Evolutionary conservation across 2,888 invertebrate species (phyloP), one percentile per base, ranked within the genome.

Genomic region (Idaea biselata): DNA sequence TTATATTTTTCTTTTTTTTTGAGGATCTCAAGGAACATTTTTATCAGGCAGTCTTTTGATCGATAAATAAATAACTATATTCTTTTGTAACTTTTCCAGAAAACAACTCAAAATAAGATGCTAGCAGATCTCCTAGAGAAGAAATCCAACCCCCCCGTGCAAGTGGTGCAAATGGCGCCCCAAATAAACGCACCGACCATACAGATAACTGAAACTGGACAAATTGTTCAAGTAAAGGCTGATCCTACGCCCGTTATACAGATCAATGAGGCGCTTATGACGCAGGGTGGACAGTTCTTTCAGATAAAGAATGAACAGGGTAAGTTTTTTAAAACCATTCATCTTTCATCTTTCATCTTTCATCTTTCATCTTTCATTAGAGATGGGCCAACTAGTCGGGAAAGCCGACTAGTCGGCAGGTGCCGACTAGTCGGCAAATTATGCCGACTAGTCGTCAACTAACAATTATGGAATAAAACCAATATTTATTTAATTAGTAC

Each of bases 91-190:
- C 55, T 17, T 32, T 75, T 68, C 11, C 79, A 92, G 92, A 91
- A 92, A 76, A 78, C 88, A 0, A 87, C 89, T 0, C 90, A 93
- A 79, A 95, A 96, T 76, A 96, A 96, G 85, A 96, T 97, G 95
- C 89, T 97, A 58, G 97, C 97, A 0, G 97, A 97, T 82, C 87
- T 97, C 60, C 88, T 97, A 4, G 97, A 97, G 80, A 95, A 96
- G 77, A 97, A 96, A 81, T 92, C 93, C 0, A 89, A 92, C 68
- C 93, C 93, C 0, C 93, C 93, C 1, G 86, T 92, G 0, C 92
- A 92, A 80, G 87, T 92, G 0, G 89, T 92, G 0, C 92, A 91
- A 79, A 90, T 91, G 91, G 80, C 82, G 0, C 82, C 84, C 0
- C 88, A 88, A 64, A 81, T 89, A n/a, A 89, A 83, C 74, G 89